These are phyloP conservation scores for Gallinago media DNA, from an alignment of 2,113 vertebrate species.

Conservation along the genomic window DNA sequence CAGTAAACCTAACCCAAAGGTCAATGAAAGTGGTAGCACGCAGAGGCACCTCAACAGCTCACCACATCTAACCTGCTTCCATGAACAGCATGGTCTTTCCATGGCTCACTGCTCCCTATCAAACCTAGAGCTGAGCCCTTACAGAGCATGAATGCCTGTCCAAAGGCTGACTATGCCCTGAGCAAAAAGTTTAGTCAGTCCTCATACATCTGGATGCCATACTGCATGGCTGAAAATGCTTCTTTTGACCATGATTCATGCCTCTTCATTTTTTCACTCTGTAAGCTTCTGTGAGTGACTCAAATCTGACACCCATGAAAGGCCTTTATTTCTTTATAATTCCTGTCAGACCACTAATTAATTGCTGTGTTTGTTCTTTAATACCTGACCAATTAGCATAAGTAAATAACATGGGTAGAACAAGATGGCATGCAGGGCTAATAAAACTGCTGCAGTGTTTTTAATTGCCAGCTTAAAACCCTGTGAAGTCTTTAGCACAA, in stretches of 20 bases:
- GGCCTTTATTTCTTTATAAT: slow-evolving; percentile 46
- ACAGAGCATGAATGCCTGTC: neutral
- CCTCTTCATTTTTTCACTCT: slow-evolving; percentile 16
- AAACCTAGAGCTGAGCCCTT: neutral
- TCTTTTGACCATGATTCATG: slow-evolving; percentile 36
- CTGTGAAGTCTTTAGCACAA: neutral
- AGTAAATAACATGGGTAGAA: slow-evolving; percentile 40
- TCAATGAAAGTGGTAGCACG: neutral
- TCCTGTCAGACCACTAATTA: slow-evolving; percentile 51
- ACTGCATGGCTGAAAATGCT: neutral
- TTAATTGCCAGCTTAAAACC: neutral
- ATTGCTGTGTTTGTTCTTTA: slow-evolving; percentile 53
- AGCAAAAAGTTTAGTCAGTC: neutral
- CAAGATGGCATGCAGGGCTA: neutral
- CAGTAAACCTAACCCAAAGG: neutral
- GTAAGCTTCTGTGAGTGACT: slow-evolving; percentile 31
- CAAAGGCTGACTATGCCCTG: neutral
- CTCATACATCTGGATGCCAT: slow-evolving; percentile 28
- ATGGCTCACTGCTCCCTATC: neutral
- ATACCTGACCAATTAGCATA: slow-evolving; percentile 47
- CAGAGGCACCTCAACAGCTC: neutral
- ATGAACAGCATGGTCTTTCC: neutral
- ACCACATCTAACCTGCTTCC: neutral
- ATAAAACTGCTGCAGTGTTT: slow-evolving; percentile 13
- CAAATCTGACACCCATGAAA: slow-evolving; percentile 27